Percentiles rank a stretch among this genome's conserved stretches.
phyloP scores from a whole-genome alignment of 2,797 vertebrate species.

The Leuciscus waleckii region DNA sequence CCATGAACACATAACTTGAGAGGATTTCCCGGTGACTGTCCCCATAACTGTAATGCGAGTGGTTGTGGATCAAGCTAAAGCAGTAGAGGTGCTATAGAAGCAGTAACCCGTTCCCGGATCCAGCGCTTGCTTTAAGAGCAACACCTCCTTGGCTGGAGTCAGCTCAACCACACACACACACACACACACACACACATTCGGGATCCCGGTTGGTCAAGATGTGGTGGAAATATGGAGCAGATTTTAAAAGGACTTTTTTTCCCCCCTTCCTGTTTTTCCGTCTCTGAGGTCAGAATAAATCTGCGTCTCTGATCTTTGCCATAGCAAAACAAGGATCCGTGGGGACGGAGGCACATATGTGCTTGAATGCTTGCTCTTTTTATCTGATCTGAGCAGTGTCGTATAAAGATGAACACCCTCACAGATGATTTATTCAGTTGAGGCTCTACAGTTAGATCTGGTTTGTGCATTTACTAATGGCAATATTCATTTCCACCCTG shows the following conservation, averaged over 20 bases:
- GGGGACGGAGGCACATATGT: background rate
- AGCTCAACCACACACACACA: constrained; percentile 48
- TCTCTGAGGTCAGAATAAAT: constrained; percentile 30
- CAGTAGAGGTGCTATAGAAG: background rate
- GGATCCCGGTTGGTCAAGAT: constrained; percentile 64
- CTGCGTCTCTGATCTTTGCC: constrained; percentile 7
- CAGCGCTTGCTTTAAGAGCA: constrained; percentile 67
- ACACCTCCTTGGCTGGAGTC: constrained; percentile 67
- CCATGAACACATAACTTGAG: background rate
- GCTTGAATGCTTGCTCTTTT: background rate
- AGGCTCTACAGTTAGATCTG: background rate
- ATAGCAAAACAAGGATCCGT: background rate
- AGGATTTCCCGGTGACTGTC: background rate
- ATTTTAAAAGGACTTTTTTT: constrained; percentile 9
- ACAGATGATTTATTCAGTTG: background rate
- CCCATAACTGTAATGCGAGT: background rate
- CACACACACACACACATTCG: constrained; percentile 57
- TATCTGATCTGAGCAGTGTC: constrained; percentile 5
- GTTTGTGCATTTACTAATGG: constrained; percentile 20
- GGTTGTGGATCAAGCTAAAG: background rate
- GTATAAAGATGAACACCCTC: background rate
- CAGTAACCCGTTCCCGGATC: constrained; percentile 49
- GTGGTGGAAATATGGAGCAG: constrained; percentile 38
- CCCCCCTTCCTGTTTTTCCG: background rate
- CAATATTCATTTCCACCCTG: constrained; percentile 55